A percentile compares a stretch with the other conserved stretches of the same genome.
Conservation (phyloP, 2,888 invertebrate species). For the Pegoplata infirma region DNA sequence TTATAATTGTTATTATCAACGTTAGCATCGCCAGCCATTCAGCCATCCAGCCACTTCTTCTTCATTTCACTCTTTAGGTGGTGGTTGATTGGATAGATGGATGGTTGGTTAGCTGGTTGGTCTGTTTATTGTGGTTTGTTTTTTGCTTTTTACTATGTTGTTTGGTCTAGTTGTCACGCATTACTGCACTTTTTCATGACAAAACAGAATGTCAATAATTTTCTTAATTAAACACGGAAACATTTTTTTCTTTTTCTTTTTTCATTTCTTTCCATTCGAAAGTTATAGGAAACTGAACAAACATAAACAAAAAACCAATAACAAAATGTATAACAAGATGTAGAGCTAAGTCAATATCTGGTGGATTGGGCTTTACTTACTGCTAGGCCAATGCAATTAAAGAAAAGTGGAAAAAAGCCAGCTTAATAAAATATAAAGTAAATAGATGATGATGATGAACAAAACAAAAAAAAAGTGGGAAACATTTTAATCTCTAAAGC, state of each 20-base stretch:
- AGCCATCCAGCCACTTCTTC: conserved; percentile 24
- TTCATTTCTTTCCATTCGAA: not conserved
- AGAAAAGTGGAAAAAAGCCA: not conserved
- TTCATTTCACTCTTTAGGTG: not conserved
- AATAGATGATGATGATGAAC: too few species aligned
- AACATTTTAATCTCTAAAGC: not conserved
- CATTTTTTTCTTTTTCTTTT: conserved; percentile 26
- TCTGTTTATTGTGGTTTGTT: not conserved
- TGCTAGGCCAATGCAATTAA: not conserved
- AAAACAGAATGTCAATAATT: conserved; percentile 61
- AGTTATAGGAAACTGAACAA: conserved; percentile 19
- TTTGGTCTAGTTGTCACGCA: conserved; percentile 57
- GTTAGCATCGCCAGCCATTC: too few species aligned
- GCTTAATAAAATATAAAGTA: not conserved
- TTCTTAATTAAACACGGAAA: conserved; percentile 60
- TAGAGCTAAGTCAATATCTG: not conserved
- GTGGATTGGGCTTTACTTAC: too few species aligned
- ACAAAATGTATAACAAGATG: conserved; percentile 1
- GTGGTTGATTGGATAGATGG: too few species aligned
- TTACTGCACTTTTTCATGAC: conserved; percentile 58
- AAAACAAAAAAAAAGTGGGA: not conserved
- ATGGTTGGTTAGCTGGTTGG: not conserved
- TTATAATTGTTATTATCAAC: conserved; percentile 38
- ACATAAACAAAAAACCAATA: too few species aligned
- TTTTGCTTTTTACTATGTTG: too few species aligned